Evolutionary conservation across 2,797 vertebrate genomes (phyloP), one percentile per base, ranked within the genome.

Genomic region (Micropoecilia bifurca): DNA sequence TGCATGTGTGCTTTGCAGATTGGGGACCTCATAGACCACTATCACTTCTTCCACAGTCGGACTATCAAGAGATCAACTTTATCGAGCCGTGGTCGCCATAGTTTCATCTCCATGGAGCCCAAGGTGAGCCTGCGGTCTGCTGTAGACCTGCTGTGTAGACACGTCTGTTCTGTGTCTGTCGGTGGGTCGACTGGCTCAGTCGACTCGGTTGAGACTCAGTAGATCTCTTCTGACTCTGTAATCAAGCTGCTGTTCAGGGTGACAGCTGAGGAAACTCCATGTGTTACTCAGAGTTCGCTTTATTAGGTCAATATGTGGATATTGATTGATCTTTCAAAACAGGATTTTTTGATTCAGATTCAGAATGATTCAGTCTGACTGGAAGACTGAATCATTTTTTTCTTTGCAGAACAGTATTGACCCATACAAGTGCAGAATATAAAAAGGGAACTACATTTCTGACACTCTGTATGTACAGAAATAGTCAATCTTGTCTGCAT

Each of bases 41-140:
- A 99, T 94, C 99, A 99, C 95, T 99, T 99, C 94, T 98, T 98
- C 95, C 99, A 99, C 86, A 99, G 98, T 93, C 97, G 97, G 93
- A 99, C 97, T 89, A 98, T 99, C 96, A 99, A 99, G 96, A 97
- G 99, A 90, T 99, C 98, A 63, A 96, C 98, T 90, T 93, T 99
- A 77, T 97, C 97, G 80, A 99, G 97, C 87, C 97, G 96, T 92
- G 99, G 98, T 91, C 96, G 95, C 75, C 99, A 99, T 95, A 99
- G 96, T 96, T 99, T 99, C 95, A 99, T 99, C 95, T 97, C 98
- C 92, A 99, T 99, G 98, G 99, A 99, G 94, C 98, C 99, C 88
- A 98, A 99, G 98, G 99, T 99, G 97, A 97, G 95, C 85, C 87
- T 88, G 20, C 46, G 57, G 8, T 2, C 7, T 66, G 47, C 18